Evolutionary conservation across 2,888 invertebrate genomes (phyloP).

Genomic region (Carcina quercana): DNA sequence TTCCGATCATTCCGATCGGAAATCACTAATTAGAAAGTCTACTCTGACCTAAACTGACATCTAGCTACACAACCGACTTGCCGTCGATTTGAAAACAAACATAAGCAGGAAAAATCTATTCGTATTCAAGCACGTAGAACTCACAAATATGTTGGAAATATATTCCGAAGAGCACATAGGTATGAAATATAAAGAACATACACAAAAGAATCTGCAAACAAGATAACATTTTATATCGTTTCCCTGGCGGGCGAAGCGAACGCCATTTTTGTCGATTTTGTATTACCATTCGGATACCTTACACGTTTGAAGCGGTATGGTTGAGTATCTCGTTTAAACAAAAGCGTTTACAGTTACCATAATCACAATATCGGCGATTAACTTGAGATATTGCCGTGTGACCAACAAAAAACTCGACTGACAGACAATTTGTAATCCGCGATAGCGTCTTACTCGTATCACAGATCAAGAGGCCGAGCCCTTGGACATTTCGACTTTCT

Average conservation of each 20-base stretch:
- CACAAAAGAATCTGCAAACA: constrained; percentile 3
- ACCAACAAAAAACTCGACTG: constrained; percentile 25
- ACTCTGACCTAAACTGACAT: no score
- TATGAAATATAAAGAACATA: constrained; percentile 1
- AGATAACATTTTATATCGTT: constrained; percentile 7
- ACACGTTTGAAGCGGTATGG: no score
- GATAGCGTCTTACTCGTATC: constrained; percentile 49
- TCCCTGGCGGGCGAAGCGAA: constrained; percentile 1
- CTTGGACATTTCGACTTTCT: constrained; percentile 20
- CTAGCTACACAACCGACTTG: no score
- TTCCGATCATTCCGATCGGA: constrained; percentile 38
- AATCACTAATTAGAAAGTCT: no score
- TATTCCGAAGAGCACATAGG: no score
- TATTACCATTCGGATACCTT: constrained; percentile 7
- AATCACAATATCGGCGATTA: constrained; percentile 6
- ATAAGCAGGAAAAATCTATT: no score
- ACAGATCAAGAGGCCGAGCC: constrained; percentile 31
- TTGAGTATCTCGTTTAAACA: constrained; percentile 2
- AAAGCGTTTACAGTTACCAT: not conserved
- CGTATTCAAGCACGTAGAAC: no score
- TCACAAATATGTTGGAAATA: no score
- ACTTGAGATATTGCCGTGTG: constrained; percentile 5
- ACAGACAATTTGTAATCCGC: constrained; percentile 48
- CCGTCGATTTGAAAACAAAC: no score
- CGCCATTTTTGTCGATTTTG: constrained; percentile 7